Evolutionary conservation across 37 sponge, comb jelly and placozoan genomes (phyloP), one percentile per base, ranked within the genome.

Genomic region (Amphimedon queenslandica): DNA sequence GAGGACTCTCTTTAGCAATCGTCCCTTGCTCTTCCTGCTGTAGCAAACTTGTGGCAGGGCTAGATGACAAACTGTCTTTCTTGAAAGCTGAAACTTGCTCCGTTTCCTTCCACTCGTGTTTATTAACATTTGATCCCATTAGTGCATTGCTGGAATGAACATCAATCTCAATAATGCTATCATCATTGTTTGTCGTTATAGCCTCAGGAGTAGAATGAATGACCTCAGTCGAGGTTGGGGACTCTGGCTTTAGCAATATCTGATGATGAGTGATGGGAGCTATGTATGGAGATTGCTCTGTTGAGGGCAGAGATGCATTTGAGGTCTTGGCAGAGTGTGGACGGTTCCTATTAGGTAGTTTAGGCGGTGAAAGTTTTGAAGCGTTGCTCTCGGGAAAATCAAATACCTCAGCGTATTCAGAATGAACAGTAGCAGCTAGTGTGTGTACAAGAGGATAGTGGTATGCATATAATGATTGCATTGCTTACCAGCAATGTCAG

Each of bases 401-500:
- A 11, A 60, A n/a, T 60, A 60, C 27, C 21, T 60, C 61, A n/a
- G 61, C 21, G 27, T 60, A 60, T n/a, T 60, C 61, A n/a, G 61
- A 60, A n/a, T 60, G 61, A 25, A 60, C 21, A 6, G 61, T n/a
- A 5, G 61, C 61, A 60, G 23, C 28, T n/a, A 47, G 13, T 47
- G 53, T 8, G 13, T 47, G 53, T 8, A 47, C 13, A 13, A 13
- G 13, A 18, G 53, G 53, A 47, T 47, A 47, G 53, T 18, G 8
- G 53, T 8, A 47, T 47, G 53, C 13, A 47, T 47, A 13, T 8
- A 47, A 18, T 8, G 53, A 47, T 47, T 8, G 53, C 13, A 47
- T 47, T 18, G 53, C 8, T 47, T 57, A 75, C 75, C 40, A 27
- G 69, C 75, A 30, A 82, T 77, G 3, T 77, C 64, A 0, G 84